phyloP scores from a whole-genome alignment of 1,140 invertebrate species.

The Drosophila persimilis region DNA sequence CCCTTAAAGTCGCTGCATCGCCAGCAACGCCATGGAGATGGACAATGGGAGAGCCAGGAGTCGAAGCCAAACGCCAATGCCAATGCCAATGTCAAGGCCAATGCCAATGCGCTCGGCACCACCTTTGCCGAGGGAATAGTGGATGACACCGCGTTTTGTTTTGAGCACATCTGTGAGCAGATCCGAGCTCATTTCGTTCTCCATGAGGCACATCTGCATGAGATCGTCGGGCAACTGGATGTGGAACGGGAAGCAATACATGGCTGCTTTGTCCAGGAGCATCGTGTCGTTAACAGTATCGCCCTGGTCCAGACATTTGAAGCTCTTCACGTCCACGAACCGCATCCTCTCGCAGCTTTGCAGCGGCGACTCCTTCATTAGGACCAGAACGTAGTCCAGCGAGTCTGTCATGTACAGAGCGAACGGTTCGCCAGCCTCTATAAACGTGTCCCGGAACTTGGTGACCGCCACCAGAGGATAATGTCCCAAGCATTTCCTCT shows the following conservation, averaged over 20 bases:
- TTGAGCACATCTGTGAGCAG: conserved; percentile 13
- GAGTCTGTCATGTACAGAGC: conserved; percentile 39
- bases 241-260: conserved; percentile 68
- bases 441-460: conserved; percentile 52
- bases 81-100: no score
- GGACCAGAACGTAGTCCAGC: conserved; percentile 23
- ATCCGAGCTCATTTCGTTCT: background rate
- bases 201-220: conserved; percentile 38
- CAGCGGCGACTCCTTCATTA: conserved; percentile 45
- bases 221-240: conserved; percentile 62
- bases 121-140: conserved; percentile 37
- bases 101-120: background rate
- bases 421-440: conserved; percentile 43
- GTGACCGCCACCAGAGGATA: conserved; percentile 41
- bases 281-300: conserved; percentile 7
- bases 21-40: conserved; percentile 18
- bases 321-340: conserved; percentile 21
- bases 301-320: conserved; percentile 16
- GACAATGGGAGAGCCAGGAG: background rate
- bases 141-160: conserved; percentile 36
- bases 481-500: conserved; percentile 22
- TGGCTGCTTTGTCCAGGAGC: conserved; percentile 12
- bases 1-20: no score
- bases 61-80: background rate
- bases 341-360: conserved; percentile 27